phyloP scores from a whole-genome alignment of 2,888 invertebrate species.

The Geophilus truncorum region DNA sequence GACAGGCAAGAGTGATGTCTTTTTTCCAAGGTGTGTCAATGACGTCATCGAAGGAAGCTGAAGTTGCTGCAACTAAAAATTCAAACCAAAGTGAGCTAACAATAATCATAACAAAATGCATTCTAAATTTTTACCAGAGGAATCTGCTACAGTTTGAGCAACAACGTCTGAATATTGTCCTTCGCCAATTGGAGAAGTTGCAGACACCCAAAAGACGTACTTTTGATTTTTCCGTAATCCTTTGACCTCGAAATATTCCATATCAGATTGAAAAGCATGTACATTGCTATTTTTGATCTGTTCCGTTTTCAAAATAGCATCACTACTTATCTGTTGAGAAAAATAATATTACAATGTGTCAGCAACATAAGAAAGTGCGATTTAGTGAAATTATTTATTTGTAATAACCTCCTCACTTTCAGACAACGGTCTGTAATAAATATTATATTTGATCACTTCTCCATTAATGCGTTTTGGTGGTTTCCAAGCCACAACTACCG shows the following conservation, averaged over 20 bases:
- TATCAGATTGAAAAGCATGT: background rate
- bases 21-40: conserved; percentile 33
- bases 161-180: background rate
- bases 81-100: background rate
- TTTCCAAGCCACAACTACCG: background rate
- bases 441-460: background rate
- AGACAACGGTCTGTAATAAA: background rate
- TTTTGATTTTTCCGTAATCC: background rate
- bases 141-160: background rate
- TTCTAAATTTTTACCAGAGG: background rate
- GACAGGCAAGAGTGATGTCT: conserved; percentile 32
- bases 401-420: background rate
- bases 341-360: background rate
- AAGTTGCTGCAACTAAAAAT: conserved; percentile 35
- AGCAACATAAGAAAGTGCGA: too few species aligned
- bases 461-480: background rate
- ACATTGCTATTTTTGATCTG: background rate
- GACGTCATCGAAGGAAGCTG: conserved; percentile 34
- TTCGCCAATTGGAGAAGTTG: background rate
- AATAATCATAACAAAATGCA: background rate
- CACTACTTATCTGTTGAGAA: background rate
- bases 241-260: background rate
- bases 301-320: background rate
- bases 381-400: background rate
- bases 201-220: background rate